Evolutionary conservation across 1,140 invertebrate genomes (phyloP).

Genomic region (Pomacea maculata): DNA sequence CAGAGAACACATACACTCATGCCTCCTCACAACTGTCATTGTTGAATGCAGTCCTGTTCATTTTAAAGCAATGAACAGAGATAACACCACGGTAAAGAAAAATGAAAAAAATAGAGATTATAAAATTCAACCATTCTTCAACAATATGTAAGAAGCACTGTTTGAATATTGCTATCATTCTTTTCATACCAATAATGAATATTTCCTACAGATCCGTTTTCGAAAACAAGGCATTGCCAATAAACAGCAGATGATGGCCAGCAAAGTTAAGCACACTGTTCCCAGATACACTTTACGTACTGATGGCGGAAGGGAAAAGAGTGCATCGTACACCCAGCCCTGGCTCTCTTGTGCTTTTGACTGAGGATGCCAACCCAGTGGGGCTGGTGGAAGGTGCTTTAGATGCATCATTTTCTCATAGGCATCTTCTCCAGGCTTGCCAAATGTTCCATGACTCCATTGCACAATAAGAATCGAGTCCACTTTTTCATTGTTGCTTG

Average conservation of each 20-base stretch:
- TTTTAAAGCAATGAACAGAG: no score
- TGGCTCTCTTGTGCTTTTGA: background rate
- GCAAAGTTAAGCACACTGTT: constrained; percentile 1
- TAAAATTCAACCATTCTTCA: no score
- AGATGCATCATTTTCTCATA: constrained; percentile 14
- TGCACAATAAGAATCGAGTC: constrained; percentile 52
- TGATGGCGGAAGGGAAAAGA: background rate
- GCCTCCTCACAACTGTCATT: no score
- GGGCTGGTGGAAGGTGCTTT: background rate
- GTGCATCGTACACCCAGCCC: background rate
- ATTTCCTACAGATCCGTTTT: background rate
- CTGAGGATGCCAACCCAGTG: constrained; percentile 2
- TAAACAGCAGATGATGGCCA: background rate
- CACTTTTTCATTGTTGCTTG: constrained; percentile 45
- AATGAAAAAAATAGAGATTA: no score
- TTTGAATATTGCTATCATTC: background rate
- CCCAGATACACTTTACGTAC: constrained; percentile 6
- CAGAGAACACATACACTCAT: no score
- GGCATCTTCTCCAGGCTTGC: constrained; percentile 25
- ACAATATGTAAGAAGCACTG: background rate
- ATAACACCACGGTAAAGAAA: no score
- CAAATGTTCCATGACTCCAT: constrained; percentile 47
- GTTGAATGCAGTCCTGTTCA: no score
- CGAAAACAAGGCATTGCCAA: background rate
- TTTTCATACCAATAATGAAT: background rate